Base-by-base conservation (phyloP, 2,888 invertebrate species). In the Helicoverpa assulta region DNA sequence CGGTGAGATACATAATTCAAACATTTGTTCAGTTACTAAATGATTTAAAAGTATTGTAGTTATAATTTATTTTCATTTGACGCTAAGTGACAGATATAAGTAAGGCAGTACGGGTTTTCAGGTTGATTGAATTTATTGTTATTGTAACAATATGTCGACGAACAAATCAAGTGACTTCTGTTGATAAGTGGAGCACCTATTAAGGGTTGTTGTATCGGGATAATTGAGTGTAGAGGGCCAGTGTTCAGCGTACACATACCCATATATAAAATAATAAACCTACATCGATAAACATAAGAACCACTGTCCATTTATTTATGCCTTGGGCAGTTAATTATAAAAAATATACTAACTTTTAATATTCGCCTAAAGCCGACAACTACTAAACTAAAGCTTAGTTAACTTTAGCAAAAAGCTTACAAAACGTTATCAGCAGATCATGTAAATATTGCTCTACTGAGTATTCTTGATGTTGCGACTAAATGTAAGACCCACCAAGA, bases 401-500 rank as follows among this genome's bases (percentile, higher is more conserved):
- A 61, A 77, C 59, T 77, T 77, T 63, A 19, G 29, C 61, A 70
- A 78, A 77, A 71, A 73, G 62, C 53, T 51, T 56, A 79, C 70
- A 67, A 71, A 69, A 56, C 55, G 57, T 76, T 82, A 79, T 81
- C 83, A 65, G 51, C 6, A 64, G 74, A 81, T 83, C 79, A 83
- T 77, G 76, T 75, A 71, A 81, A 77, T 76, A 81, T 71, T 77
- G 63, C 76, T 68, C 53, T 67, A 67, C 65, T 63, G 66, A 72
- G 56, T 29, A 64, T 77, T 71, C 73, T 72, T 73, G 82, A 83
- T 83, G 83, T 85, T 84, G 82, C 63, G 82, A 85, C 81, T 77
- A 73, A 73, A 81, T 59, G 71, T 78, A 78, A 84, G 77, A 82
- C 82, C 85, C 83, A 86, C 82, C 81, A 85, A 85, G 83, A 78